Evolutionary conservation across 2,888 invertebrate species (phyloP).

Genomic region (Seira musarum): DNA sequence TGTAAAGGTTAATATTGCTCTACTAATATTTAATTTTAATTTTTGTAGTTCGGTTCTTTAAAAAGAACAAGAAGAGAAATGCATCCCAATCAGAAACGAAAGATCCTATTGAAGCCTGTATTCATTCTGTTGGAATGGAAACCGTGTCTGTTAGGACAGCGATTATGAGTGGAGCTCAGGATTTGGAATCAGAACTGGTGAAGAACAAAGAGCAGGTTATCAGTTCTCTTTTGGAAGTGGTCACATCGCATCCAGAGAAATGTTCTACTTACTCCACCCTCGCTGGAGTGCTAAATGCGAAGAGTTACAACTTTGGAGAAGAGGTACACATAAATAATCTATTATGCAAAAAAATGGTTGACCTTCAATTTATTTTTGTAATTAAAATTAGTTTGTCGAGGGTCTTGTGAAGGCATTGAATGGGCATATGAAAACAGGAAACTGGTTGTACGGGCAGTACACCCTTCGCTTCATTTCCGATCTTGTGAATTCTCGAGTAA

Average conservation of each 20-base stretch:
- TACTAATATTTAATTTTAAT: too few species aligned
- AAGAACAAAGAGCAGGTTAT: constrained; percentile 94
- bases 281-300: constrained; percentile 97
- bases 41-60: constrained; percentile 80
- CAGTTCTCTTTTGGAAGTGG: constrained; percentile 93
- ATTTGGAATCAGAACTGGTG: constrained; percentile 94
- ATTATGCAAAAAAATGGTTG: not conserved
- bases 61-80: constrained; percentile 88
- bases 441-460: constrained; percentile 92
- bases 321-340: constrained; percentile 76
- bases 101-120: constrained; percentile 93
- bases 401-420: constrained; percentile 95
- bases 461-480: constrained; percentile 95
- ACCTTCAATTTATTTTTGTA: constrained; percentile 32
- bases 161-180: constrained; percentile 94
- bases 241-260: constrained; percentile 96
- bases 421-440: constrained; percentile 89
- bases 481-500: constrained; percentile 96
- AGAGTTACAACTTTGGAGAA: constrained; percentile 98
- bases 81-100: constrained; percentile 87
- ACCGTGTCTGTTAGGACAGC: constrained; percentile 94
- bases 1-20: too few species aligned
- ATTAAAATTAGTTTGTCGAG: constrained; percentile 85
- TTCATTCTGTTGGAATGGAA: constrained; percentile 95
- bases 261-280: constrained; percentile 97